phyloP scores from a whole-genome alignment of 2,888 invertebrate species.

The Lobophora halterata region DNA sequence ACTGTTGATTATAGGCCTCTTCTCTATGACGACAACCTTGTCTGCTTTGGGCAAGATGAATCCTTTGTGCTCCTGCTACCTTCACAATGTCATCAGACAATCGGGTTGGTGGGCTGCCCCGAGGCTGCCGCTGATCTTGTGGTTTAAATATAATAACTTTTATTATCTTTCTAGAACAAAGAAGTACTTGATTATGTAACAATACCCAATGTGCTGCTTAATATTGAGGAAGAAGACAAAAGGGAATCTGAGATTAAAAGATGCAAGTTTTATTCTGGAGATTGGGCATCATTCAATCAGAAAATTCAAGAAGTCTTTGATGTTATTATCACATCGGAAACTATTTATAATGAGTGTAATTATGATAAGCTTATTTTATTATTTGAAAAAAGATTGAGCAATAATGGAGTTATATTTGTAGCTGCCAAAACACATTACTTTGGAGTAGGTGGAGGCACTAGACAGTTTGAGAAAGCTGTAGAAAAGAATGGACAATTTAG shows the following conservation, averaged over 20 bases:
- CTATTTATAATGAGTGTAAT: conserved; percentile 92
- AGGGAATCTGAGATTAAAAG: conserved; percentile 46
- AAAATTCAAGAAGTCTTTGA: conserved; percentile 83
- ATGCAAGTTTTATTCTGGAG: conserved; percentile 85
- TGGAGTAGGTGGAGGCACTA: conserved; percentile 94
- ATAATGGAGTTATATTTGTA: conserved; percentile 83
- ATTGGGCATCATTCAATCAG: conserved; percentile 84
- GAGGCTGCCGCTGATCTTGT: too few relatives aligned
- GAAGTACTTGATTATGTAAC: conserved; percentile 91
- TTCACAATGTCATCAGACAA: too few relatives aligned
- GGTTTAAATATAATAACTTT: too few relatives aligned
- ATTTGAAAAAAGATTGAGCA: conserved; percentile 82
- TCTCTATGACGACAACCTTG: too few relatives aligned
- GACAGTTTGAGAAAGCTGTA: conserved; percentile 86
- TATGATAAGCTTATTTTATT: conserved; percentile 87
- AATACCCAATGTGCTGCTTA: conserved; percentile 88
- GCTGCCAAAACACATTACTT: conserved; percentile 97
- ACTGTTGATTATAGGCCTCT: too few relatives aligned
- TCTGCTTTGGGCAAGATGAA: too few relatives aligned
- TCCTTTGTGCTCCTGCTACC: too few relatives aligned
- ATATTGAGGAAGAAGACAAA: conserved; percentile 70
- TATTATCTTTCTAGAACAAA: conserved; percentile 84
- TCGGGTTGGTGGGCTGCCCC: too few relatives aligned
- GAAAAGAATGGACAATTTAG: conserved; percentile 76
- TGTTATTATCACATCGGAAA: conserved; percentile 94